Base-by-base conservation (phyloP, 1,140 invertebrate species). In the Brachionus sp. region DNA sequence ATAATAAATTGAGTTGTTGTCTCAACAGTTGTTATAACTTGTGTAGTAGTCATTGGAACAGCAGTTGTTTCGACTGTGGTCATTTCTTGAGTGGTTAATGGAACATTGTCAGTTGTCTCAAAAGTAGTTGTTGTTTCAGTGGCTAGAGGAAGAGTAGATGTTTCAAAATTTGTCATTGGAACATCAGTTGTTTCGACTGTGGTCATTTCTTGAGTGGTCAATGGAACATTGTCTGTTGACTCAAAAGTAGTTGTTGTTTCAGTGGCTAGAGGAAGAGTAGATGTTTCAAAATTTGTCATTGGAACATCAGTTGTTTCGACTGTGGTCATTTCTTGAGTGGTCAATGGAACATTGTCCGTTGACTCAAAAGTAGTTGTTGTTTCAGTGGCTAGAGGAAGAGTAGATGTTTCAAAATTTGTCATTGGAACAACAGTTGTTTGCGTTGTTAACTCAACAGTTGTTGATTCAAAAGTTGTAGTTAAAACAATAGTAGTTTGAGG, bases 381-480 rank as follows among this genome's bases (percentile, higher is more conserved):
- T 73, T 73, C 13, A 19, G 68, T 46, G 25, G 70, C 16, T 25
- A 13, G 19, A 6, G 0, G 5, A 25, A 10, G 29, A 70, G 25
- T 29, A 33, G 13, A 13, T 46, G 10, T 13, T 13, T 12, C 16
- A n/a, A 16, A 50, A 50, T 10, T 50, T 3, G 44, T 50, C 16
- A 50, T 13, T 57, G 50, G 50, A 19, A 57, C 50, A 57, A 6
- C 12, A 68, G 35, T 23, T 68, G 25, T 29, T 12, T 68, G 64
- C 0, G 29, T 68, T 33, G 5, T 35, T 35, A 68, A 7, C 25
- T 33, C 39, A 25, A 46, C 70, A 46, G 70, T 75, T 46, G 70
- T 75, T 75, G 70, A 19, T 75, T 44, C 37, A 23, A 29, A 66
- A 66, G n/a, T n/a, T n/a, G 62, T 66, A 19, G 29, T 35, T 68